Evolutionary conservation across 2,113 vertebrate genomes (phyloP).

Genomic region (Laticauda colubrina): DNA sequence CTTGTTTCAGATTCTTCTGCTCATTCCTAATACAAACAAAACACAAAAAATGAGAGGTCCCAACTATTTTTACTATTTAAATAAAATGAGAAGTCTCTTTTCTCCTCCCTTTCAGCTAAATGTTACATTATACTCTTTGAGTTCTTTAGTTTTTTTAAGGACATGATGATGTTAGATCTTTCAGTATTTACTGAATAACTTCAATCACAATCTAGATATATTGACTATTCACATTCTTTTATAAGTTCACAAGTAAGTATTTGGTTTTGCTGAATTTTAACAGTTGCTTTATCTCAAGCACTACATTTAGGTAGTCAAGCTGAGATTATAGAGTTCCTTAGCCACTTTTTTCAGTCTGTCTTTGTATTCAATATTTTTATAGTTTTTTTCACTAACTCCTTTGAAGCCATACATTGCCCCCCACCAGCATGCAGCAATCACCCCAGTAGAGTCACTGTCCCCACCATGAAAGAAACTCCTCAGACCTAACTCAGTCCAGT

Average conservation of each 20-base stretch:
- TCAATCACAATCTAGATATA: not conserved
- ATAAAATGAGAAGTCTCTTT: not conserved
- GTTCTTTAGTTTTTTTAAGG: not conserved
- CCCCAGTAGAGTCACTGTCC: conserved; percentile 77
- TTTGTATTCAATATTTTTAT: conserved; percentile 73
- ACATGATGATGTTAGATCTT: not conserved
- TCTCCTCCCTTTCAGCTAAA: not conserved
- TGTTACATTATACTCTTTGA: not conserved
- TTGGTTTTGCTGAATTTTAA: not conserved
- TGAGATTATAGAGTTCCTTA: conserved; percentile 61
- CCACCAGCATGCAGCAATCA: conserved; percentile 79
- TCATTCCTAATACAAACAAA: not conserved
- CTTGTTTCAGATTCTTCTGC: not conserved
- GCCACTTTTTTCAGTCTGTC: conserved; percentile 68
- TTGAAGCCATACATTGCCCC: conserved; percentile 72
- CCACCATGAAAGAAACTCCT: conserved; percentile 79
- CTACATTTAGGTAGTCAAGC: not conserved
- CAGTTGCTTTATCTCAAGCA: not conserved
- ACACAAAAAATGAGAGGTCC: not conserved
- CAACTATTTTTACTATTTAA: not conserved
- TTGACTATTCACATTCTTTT: not conserved
- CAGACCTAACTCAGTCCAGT: conserved; percentile 75
- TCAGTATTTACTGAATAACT: not conserved
- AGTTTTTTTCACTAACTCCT: conserved; percentile 67
- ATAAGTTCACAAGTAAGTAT: not conserved